These are phyloP conservation scores for Tricholaema leucomelas DNA, from an alignment of 2,113 vertebrate species.

Conservation along the genomic window DNA sequence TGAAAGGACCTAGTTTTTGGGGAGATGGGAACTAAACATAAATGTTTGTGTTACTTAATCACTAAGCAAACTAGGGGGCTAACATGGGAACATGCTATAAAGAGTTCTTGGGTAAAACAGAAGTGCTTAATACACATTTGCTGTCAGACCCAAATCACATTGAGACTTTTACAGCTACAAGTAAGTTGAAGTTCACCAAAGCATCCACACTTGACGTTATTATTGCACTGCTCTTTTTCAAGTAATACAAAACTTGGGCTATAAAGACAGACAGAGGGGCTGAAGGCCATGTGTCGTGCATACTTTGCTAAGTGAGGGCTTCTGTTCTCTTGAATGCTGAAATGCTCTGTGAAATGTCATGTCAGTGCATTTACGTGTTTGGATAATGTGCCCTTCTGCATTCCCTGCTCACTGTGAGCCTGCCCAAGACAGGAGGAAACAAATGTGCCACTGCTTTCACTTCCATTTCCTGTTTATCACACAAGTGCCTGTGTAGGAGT, in stretches of 20 bases:
- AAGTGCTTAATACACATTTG: neutral
- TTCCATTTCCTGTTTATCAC: neutral
- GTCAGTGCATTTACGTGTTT: fast-evolving
- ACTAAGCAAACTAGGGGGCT: neutral
- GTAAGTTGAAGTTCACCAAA: neutral
- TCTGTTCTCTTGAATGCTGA: neutral
- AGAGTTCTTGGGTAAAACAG: neutral
- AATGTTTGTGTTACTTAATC: neutral
- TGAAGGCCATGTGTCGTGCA: neutral
- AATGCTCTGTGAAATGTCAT: neutral
- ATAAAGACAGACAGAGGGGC: neutral
- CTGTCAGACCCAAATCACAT: neutral
- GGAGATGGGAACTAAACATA: neutral
- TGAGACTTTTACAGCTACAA: neutral
- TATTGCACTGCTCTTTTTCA: neutral
- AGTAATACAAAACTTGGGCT: neutral
- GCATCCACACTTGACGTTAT: neutral
- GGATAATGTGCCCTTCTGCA: neutral
- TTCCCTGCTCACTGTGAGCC: neutral
- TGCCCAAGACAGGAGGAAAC: neutral
- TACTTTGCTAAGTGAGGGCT: neutral
- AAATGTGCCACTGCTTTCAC: neutral
- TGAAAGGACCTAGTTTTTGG: neutral
- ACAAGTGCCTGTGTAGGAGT: fast-evolving
- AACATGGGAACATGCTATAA: neutral